These are phyloP conservation scores for Heliconius hermathena DNA, from an alignment of 1,140 invertebrate genomes.

Conservation along the genomic window DNA sequence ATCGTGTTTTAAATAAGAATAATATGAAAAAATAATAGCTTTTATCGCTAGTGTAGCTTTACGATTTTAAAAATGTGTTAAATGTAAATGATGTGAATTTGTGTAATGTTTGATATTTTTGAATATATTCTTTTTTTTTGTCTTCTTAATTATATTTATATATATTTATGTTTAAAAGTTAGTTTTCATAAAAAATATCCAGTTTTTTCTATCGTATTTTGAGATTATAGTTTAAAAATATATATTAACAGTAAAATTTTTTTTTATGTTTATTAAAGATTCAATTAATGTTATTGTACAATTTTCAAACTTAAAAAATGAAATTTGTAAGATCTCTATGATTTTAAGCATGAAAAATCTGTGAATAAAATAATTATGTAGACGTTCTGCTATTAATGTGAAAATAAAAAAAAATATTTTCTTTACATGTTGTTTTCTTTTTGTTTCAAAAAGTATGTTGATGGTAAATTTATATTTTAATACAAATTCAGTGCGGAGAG, in stretches of 20 bases:
- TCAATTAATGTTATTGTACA: background rate
- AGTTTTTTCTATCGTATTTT: background rate
- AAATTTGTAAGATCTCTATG: background rate
- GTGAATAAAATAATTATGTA: background rate
- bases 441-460: no score
- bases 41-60: slow-evolving; percentile 7
- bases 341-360: background rate
- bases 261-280: background rate
- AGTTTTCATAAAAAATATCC: background rate
- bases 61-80: background rate
- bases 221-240: background rate
- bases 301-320: background rate
- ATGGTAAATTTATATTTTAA: no score
- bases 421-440: background rate
- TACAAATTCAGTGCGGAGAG: no score
- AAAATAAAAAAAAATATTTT: slow-evolving; percentile 20
- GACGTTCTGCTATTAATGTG: slow-evolving; percentile 10
- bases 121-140: background rate
- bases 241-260: background rate
- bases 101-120: background rate
- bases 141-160: background rate
- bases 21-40: background rate
- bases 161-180: no score
- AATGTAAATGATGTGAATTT: background rate
- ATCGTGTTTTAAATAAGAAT: background rate